Conservation (phyloP, 2,113 vertebrate species). For the Empidonax traillii region DNA sequence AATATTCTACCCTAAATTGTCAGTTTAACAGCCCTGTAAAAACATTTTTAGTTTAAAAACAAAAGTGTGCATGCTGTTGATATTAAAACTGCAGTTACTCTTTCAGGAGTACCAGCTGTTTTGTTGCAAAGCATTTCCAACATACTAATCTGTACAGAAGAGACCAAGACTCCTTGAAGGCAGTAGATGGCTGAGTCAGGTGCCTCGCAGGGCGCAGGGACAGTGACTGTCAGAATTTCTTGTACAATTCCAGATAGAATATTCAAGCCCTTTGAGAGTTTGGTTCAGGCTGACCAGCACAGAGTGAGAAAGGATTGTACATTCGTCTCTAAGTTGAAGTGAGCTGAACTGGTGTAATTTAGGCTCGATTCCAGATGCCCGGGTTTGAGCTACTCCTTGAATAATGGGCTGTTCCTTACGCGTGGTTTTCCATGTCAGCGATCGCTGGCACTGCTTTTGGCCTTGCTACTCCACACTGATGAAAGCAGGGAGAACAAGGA, state of each 20-base stretch:
- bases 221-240: neutral
- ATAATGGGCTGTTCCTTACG: slow-evolving; percentile 7
- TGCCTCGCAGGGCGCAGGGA: neutral
- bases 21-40: slow-evolving; percentile 61
- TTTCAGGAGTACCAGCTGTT: slow-evolving; percentile 34
- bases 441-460: slow-evolving; percentile 17
- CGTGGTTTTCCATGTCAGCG: neutral
- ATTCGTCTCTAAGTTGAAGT: slow-evolving; percentile 27
- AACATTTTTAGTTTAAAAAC: slow-evolving; percentile 51
- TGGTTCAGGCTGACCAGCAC: slow-evolving; percentile 49
- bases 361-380: neutral
- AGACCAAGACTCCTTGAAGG: slow-evolving; percentile 29
- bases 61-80: slow-evolving; percentile 47
- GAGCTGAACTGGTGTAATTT: slow-evolving; percentile 38
- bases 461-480: slow-evolving; percentile 12
- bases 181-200: slow-evolving; percentile 36
- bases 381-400: slow-evolving; percentile 9
- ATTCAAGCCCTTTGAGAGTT: slow-evolving; percentile 59
- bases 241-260: neutral
- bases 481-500: slow-evolving; percentile 36
- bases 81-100: slow-evolving; percentile 53
- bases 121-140: slow-evolving; percentile 21
- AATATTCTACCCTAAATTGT: slow-evolving; percentile 65
- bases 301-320: slow-evolving; percentile 4
- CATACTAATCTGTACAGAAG: neutral